These are phyloP conservation scores for Nycticorax nycticorax DNA, from an alignment of 2,113 vertebrate species.

Conservation along the genomic window DNA sequence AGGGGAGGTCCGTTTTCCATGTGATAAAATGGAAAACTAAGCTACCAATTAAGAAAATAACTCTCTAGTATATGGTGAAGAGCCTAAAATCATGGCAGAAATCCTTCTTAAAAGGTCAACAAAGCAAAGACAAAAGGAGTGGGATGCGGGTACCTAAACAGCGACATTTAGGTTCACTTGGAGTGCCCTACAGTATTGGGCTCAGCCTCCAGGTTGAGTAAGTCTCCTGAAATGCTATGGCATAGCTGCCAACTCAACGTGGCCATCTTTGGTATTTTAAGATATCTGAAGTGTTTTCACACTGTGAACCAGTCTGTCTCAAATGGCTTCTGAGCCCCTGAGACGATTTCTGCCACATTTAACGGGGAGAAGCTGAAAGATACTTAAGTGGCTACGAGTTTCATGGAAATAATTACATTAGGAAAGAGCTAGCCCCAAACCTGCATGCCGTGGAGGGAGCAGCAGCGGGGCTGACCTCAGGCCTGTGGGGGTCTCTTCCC, in stretches of 20 bases:
- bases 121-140: not conserved
- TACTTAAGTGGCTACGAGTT: not conserved
- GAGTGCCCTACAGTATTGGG: not conserved
- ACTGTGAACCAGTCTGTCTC: not conserved
- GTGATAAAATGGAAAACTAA: not conserved
- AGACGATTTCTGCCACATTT: not conserved
- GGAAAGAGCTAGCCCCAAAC: not conserved
- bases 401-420: not conserved
- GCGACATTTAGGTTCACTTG: rapidly evolving
- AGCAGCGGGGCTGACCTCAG: not conserved
- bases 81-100: not conserved
- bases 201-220: not conserved
- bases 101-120: not conserved
- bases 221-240: not conserved
- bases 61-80: not conserved
- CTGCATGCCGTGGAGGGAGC: not conserved
- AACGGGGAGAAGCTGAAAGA: not conserved
- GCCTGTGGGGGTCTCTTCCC: not conserved
- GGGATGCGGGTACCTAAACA: not conserved
- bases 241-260: not conserved
- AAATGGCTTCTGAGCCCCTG: not conserved
- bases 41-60: not conserved
- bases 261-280: not conserved
- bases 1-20: not conserved
- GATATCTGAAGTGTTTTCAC: not conserved